A percentile compares a stretch with the other conserved stretches of the same genome.
phyloP scores from a whole-genome alignment of 2,113 vertebrate genomes.

The Antechinus flavipes region DNA sequence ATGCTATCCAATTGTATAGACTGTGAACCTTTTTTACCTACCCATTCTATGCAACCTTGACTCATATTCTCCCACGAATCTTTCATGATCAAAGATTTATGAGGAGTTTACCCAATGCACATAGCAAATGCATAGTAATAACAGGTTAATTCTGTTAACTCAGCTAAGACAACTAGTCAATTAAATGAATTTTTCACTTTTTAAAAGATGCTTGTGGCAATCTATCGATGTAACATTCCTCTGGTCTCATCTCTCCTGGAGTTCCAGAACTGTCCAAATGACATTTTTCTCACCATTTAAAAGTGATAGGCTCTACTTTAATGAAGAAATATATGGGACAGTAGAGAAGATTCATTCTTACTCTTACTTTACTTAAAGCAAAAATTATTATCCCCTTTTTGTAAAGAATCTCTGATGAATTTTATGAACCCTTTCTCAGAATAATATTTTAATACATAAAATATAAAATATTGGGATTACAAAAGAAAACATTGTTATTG shows the following conservation, averaged over 20 bases:
- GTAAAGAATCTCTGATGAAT: neutral
- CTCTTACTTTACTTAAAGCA: neutral
- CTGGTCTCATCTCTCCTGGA: neutral
- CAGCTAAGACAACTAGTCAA: neutral
- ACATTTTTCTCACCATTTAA: neutral
- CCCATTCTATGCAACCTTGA: neutral
- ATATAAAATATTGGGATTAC: neutral
- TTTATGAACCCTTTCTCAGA: neutral
- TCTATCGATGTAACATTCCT: neutral
- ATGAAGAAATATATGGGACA: neutral
- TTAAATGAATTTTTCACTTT: neutral
- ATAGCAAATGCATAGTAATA: neutral
- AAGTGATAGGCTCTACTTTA: neutral
- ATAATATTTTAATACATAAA: neutral
- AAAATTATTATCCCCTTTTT: neutral
- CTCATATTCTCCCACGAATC: neutral
- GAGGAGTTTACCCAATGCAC: neutral
- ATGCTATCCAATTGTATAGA: neutral
- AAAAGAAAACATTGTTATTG: neutral
- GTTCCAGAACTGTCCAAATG: neutral
- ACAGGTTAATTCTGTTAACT: neutral
- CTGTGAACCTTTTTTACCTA: neutral
- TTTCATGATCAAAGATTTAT: neutral
- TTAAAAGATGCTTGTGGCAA: neutral
- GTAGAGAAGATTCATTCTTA: neutral